Evolutionary conservation across 35 echinoderm and acorn worm genomes (phyloP).

Genomic region (Antedon bifida): DNA sequence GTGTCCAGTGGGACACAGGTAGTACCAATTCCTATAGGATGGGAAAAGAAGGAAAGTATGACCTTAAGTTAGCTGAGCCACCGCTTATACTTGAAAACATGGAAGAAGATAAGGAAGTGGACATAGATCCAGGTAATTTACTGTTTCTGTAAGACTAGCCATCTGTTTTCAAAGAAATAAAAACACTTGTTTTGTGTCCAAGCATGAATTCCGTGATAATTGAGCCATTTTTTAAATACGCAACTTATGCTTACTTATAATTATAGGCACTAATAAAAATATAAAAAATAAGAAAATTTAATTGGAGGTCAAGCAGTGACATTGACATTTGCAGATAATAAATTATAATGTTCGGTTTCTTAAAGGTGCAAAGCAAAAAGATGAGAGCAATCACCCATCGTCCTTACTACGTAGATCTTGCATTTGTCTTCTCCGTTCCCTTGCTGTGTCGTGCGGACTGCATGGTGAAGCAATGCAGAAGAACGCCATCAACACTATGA

Average conservation of each 20-base stretch:
- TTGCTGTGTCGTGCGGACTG: slow-evolving; percentile 53
- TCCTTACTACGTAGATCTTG: slow-evolving; percentile 53
- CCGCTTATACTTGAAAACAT: slow-evolving; percentile 66
- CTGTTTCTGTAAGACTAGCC: too few species aligned
- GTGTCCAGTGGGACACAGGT: slow-evolving; percentile 98
- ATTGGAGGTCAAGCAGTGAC: too few species aligned
- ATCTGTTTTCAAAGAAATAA: too few species aligned
- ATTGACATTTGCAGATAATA: too few species aligned
- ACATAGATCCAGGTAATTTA: slow-evolving; percentile 83
- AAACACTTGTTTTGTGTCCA: too few species aligned
- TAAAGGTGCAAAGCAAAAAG: slow-evolving; percentile 8
- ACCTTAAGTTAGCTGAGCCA: slow-evolving; percentile 84
- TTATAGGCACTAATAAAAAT: too few species aligned
- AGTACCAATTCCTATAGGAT: slow-evolving; percentile 98
- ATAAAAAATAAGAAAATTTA: too few species aligned
- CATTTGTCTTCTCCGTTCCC: slow-evolving; percentile 54
- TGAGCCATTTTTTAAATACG: too few species aligned
- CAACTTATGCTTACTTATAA: too few species aligned
- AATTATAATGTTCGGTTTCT: not conserved
- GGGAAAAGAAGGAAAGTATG: slow-evolving; percentile 97
- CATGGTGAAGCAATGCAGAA: slow-evolving; percentile 72
- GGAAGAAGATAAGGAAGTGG: slow-evolving; percentile 92
- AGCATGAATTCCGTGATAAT: too few species aligned
- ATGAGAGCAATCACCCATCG: slow-evolving; percentile 24
- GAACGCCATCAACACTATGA: slow-evolving; percentile 61